Conservation (phyloP, 2,797 vertebrate genomes). For the Melanotaenia maccullochi region DNA sequence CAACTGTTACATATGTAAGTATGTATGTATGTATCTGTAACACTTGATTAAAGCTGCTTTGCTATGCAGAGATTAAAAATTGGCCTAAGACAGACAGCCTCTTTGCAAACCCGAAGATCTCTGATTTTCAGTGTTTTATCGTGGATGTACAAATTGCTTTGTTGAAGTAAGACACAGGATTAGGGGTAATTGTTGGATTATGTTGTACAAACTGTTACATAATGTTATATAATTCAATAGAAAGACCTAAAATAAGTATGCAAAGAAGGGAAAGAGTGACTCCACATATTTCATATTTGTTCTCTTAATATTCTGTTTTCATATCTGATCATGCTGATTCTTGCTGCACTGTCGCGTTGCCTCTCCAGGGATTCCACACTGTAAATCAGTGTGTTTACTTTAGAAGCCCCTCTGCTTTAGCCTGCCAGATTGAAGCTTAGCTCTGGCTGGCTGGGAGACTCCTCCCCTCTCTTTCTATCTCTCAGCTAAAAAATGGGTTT, state of each 20-base stretch:
- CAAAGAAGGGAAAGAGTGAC: neutral
- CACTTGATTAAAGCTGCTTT: neutral
- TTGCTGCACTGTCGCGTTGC: neutral
- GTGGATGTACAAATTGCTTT: neutral
- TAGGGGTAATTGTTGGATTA: neutral
- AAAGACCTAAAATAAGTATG: constrained; percentile 16
- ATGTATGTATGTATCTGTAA: neutral
- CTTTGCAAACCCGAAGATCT: neutral
- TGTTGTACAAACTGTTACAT: neutral
- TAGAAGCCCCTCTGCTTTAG: constrained; percentile 47
- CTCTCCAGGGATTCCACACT: constrained; percentile 17
- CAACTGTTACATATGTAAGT: no score
- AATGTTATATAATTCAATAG: neutral
- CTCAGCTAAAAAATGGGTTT: constrained; percentile 57
- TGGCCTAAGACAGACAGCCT: no score
- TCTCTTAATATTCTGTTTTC: constrained; percentile 11
- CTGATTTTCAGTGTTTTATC: neutral
- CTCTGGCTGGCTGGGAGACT: constrained; percentile 32
- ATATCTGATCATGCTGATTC: constrained; percentile 10
- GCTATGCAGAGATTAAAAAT: neutral
- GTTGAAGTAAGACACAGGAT: neutral
- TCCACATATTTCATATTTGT: constrained; percentile 21
- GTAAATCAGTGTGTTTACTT: constrained; percentile 54
- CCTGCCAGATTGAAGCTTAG: constrained; percentile 61
- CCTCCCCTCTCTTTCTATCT: constrained; percentile 33